Base-by-base conservation (phyloP, 1,140 invertebrate species). In the Schlechtendalia chinensis region DNA sequence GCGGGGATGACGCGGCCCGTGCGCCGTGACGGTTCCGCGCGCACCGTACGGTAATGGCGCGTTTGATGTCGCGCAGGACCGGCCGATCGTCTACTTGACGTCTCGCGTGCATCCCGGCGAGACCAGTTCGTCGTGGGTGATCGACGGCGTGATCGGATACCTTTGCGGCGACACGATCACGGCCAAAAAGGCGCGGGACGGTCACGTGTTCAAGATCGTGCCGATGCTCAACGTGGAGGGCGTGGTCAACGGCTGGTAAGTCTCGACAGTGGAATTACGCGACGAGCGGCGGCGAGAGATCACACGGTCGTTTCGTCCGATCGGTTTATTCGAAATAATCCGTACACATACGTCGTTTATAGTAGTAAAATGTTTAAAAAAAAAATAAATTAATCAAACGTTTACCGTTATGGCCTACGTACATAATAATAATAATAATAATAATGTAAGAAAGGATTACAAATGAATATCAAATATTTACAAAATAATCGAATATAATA, bases 151-250 rank as follows among this genome's bases (percentile, higher is more conserved):
- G 0, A 85, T 96, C 75, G 87, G 91, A 27, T 91, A 89, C 82
- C 86, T 96, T 5, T 84, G 95, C 14, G 88, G 89, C 56, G 87
- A 89, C 82, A 87, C 89, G 1, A 81, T 86, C 4, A 86, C 88
- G 14, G 90, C 91, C 1, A 85, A 86, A 24, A 87, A 88, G 63
- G 87, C 95, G 0, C 87, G 93, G 22, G 88, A 91, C 81, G 88
- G 90, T 82, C 95, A 91, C 87, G 88, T 96, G 29, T 94, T 96
- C 87, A 95, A 96, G 86, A 89, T 96, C 77, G 90, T 96, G 50
- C 94, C 94, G 5, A 94, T 96, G 91, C 87, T 96, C 56, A 96
- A 96, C 87, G 91, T 93, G 11, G 94, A 96, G 85, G 94, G 94
- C 12, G 94, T 96, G 22, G 90, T 94, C 82, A 94, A 94, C 86